Base-by-base conservation (phyloP, 2,888 invertebrate genomes). In the Drosophila borealis region DNA sequence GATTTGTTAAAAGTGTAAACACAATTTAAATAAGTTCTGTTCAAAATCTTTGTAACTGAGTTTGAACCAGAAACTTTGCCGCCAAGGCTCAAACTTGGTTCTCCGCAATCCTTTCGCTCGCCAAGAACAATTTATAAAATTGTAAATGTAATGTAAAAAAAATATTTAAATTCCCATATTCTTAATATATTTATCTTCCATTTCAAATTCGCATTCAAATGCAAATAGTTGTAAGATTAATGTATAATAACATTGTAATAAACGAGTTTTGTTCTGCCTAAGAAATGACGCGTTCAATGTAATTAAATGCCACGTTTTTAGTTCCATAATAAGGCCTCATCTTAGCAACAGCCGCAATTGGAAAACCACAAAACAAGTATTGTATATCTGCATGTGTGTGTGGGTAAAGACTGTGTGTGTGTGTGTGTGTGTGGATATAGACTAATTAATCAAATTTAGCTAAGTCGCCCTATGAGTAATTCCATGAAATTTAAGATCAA, bases 301-400 rank as follows among this genome's bases (percentile, higher is more conserved):
- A 63, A 29, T 63, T 6, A 25, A n/a, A 9, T 48, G 21, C 41
- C 29, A 42, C 49, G 19, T 42, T 42, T 10, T 42, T 4, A 10
- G 19, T 56, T 1, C 19, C 21, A 36, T 34, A 13, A 45, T 65
- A 66, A 66, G 37, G 36, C 29, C 33, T 21, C 17, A 17, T 25
- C 53, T 33, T 51, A 39, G 64, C 66, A 64, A 64, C 51, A 64
- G 50, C 1, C 9, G 21, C 53, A n/a, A 39, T n/a, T 57, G 39
- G 33, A 11, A 50, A 51, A 51, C 51, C 49, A 39, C 29, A 57
- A 17, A 17, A 17, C 41, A 44, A 44, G 11, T 13, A 44, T 29
- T 8, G 1, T 29, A 8, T 8, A 29, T 36, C 13, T 36, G 3
- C 21, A 6, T 13, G 37, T 39, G 14, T 39, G n/a, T n/a, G 37